Conservation (phyloP, 2,888 invertebrate genomes). For the Trilocha varians region DNA sequence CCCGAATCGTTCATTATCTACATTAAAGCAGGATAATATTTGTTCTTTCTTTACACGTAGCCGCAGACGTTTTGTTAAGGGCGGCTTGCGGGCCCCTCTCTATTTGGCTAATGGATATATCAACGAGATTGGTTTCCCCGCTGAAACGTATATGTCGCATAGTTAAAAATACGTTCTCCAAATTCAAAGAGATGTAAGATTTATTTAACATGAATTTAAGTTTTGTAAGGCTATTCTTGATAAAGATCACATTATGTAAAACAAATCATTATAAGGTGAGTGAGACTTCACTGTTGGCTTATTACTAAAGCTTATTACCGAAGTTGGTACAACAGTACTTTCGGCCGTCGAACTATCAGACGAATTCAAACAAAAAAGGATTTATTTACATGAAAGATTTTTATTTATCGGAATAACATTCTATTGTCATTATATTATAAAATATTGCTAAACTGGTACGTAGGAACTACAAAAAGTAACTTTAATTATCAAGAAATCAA, state of each 20-base stretch:
- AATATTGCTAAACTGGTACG: too few species aligned
- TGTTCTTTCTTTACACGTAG: constrained; percentile 27
- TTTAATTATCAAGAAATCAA: too few species aligned
- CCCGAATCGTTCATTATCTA: constrained; percentile 14
- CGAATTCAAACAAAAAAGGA: too few species aligned
- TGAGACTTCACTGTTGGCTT: neutral
- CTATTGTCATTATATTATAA: too few species aligned
- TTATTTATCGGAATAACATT: too few species aligned
- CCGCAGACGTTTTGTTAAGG: constrained; percentile 37
- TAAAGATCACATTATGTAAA: neutral
- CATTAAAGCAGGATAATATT: constrained; percentile 34
- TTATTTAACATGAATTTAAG: neutral
- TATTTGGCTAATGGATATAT: constrained; percentile 56
- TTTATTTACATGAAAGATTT: too few species aligned
- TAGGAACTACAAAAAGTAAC: too few species aligned
- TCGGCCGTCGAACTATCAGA: too few species aligned
- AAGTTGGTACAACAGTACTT: too few species aligned
- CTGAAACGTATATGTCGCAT: constrained; percentile 33
- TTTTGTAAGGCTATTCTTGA: neutral
- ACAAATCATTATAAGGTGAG: neutral
- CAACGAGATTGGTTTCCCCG: constrained; percentile 48
- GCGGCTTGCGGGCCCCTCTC: constrained; percentile 29
- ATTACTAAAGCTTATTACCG: constrained; percentile 9
- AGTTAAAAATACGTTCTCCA: constrained; percentile 28
- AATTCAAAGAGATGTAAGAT: constrained; percentile 9